A percentile compares a stretch with the other conserved stretches of the same genome.
Evolutionary conservation across 2,113 vertebrate genomes (phyloP).

Genomic region (Gulo gulo): DNA sequence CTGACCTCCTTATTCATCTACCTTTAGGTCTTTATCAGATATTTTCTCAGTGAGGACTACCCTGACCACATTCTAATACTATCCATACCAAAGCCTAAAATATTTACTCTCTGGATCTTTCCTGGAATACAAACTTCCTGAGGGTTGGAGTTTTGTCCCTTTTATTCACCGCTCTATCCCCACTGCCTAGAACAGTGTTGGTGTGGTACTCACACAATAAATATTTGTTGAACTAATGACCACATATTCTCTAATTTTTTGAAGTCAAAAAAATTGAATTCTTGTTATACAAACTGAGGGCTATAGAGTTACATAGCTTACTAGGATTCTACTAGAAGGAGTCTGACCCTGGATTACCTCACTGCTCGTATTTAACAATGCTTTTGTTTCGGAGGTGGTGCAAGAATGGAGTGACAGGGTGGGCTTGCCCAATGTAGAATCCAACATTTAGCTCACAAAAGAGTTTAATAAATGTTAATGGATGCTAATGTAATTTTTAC

Average conservation of each 20-base stretch:
- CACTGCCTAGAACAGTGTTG: background rate
- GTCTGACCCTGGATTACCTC: background rate
- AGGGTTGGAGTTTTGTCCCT: background rate
- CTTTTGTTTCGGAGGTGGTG: background rate
- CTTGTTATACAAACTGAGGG: background rate
- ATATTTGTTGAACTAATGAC: background rate
- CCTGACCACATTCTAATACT: background rate
- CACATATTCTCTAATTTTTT: background rate
- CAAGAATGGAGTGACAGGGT: background rate
- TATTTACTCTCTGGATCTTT: background rate
- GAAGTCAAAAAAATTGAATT: slow-evolving; percentile 6
- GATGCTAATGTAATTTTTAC: slow-evolving; percentile 36
- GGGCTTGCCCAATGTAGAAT: background rate
- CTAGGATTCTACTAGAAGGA: background rate
- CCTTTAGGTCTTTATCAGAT: background rate
- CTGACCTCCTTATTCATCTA: background rate
- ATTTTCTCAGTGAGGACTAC: background rate
- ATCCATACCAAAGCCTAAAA: background rate
- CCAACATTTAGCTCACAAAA: background rate
- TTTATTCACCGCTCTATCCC: background rate
- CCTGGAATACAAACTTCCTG: background rate
- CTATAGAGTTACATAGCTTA: background rate
- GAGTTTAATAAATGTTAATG: slow-evolving; percentile 41
- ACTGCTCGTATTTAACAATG: background rate
- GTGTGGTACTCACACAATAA: background rate